A percentile compares a stretch with the other conserved stretches of the same genome.
These are phyloP conservation scores for Cataglyphis altisquamis DNA, from an alignment of 2,888 invertebrate genomes.

Conservation along the genomic window DNA sequence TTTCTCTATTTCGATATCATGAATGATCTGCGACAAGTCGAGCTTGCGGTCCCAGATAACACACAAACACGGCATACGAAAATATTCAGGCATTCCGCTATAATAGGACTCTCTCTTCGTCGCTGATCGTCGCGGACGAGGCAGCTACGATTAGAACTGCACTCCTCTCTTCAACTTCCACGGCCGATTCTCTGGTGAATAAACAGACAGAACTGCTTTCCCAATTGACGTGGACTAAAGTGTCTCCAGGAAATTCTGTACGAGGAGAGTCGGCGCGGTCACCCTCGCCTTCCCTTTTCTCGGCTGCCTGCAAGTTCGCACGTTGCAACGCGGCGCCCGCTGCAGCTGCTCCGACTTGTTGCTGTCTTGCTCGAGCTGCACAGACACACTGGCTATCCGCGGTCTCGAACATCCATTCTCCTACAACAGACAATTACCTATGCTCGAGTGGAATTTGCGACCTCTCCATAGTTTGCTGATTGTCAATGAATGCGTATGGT, in stretches of 20 bases:
- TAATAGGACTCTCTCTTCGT: slow-evolving; percentile 43
- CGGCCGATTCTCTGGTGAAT: slow-evolving; percentile 33
- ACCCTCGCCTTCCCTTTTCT: slow-evolving; percentile 81
- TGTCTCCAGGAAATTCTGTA: slow-evolving; percentile 84
- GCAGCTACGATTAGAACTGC: slow-evolving; percentile 23
- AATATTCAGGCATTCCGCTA: slow-evolving; percentile 65
- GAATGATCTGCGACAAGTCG: slow-evolving; percentile 24
- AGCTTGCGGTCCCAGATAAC: slow-evolving; percentile 34
- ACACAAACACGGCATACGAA: slow-evolving; percentile 63
- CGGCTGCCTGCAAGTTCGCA: slow-evolving; percentile 80
- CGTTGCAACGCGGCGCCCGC: slow-evolving; percentile 81
- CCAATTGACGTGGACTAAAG: slow-evolving; percentile 77
- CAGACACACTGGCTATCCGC: slow-evolving; percentile 83
- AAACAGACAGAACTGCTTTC: slow-evolving; percentile 42
- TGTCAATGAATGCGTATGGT: background rate
- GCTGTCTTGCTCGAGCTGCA: slow-evolving; percentile 84
- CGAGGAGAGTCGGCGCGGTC: slow-evolving; percentile 82
- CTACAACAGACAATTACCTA: slow-evolving; percentile 76
- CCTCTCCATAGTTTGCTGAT: slow-evolving; percentile 20
- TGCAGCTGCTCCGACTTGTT: slow-evolving; percentile 84
- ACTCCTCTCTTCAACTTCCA: slow-evolving; percentile 13
- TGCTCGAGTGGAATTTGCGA: slow-evolving; percentile 59
- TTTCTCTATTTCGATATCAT: slow-evolving; percentile 35
- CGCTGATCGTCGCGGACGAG: slow-evolving; percentile 48
- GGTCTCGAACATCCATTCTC: slow-evolving; percentile 82